Percentiles rank a stretch among this genome's conserved stretches.
Conservation (phyloP, 2,888 invertebrate species). For the Drosophila pseudotakahashii region DNA sequence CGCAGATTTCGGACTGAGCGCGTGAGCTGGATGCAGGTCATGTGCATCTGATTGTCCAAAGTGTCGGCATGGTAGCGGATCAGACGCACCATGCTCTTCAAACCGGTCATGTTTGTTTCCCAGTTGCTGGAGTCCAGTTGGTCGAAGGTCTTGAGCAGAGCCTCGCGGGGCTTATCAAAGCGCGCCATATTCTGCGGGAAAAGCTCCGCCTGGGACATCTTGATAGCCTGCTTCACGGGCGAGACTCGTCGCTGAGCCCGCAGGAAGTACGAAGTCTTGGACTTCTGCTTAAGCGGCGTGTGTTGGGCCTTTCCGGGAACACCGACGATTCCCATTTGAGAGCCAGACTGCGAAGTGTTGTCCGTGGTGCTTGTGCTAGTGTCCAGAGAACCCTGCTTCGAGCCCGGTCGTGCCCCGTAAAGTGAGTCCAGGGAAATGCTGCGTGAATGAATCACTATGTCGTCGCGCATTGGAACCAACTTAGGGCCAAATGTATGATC, state of each 20-base stretch:
- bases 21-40: slow-evolving; percentile 89
- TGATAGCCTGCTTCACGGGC: slow-evolving; percentile 81
- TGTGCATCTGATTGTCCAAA: slow-evolving; percentile 88
- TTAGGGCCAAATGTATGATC: neutral
- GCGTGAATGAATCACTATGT: slow-evolving; percentile 44
- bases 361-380: slow-evolving; percentile 65
- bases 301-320: slow-evolving; percentile 51
- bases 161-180: slow-evolving; percentile 88
- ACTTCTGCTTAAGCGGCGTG: slow-evolving; percentile 80
- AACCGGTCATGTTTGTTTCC: slow-evolving; percentile 91
- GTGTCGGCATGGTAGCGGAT: slow-evolving; percentile 88
- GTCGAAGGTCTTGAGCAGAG: slow-evolving; percentile 87
- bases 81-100: slow-evolving; percentile 89
- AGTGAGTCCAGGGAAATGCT: slow-evolving; percentile 79
- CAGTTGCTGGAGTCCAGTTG: slow-evolving; percentile 91
- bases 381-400: slow-evolving; percentile 62
- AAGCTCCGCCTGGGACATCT: slow-evolving; percentile 76
- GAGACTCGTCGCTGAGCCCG: slow-evolving; percentile 80
- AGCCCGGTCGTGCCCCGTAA: slow-evolving; percentile 63
- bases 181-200: slow-evolving; percentile 84
- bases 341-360: slow-evolving; percentile 75
- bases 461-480: slow-evolving; percentile 22
- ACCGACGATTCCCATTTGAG: slow-evolving; percentile 56
- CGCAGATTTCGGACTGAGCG: slow-evolving; percentile 94
- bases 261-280: slow-evolving; percentile 81